phyloP scores from a whole-genome alignment of 2,888 invertebrate genomes.

The Acanthacorydalis orientalis region DNA sequence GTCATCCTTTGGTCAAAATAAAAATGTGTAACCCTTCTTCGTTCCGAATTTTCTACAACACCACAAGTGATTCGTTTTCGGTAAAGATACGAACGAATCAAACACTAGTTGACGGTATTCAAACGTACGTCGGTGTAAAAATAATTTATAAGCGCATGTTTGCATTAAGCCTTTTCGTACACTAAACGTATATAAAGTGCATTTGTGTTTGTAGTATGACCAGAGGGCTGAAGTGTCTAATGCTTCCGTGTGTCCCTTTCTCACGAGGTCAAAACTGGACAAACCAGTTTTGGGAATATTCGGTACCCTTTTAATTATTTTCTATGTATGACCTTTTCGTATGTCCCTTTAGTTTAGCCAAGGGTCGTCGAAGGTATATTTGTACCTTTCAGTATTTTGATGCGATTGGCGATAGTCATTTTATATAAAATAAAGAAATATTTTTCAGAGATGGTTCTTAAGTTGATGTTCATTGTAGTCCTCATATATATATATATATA shows the following conservation, averaged over 20 bases:
- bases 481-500: too few relatives aligned
- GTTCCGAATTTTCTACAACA: background rate
- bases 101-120: too few relatives aligned
- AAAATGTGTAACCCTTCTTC: conserved; percentile 3
- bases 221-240: conserved; percentile 1
- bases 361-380: background rate
- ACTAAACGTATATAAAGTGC: too few relatives aligned
- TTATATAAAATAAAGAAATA: too few relatives aligned
- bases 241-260: conserved; percentile 3
- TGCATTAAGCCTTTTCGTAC: background rate
- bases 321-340: background rate
- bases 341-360: background rate
- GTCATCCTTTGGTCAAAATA: conserved; percentile 6
- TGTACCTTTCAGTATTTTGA: too few relatives aligned
- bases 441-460: too few relatives aligned
- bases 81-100: too few relatives aligned
- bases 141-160: background rate
- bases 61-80: too few relatives aligned
- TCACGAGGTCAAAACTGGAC: conserved; percentile 8
- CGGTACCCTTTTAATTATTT: conserved; percentile 4
- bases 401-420: too few relatives aligned
- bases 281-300: conserved; percentile 5
- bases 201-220: background rate
- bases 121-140: background rate
- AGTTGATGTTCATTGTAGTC: too few relatives aligned